Base-by-base conservation (phyloP, 1,140 invertebrate species). In the Diabrotica undecimpunctata region DNA sequence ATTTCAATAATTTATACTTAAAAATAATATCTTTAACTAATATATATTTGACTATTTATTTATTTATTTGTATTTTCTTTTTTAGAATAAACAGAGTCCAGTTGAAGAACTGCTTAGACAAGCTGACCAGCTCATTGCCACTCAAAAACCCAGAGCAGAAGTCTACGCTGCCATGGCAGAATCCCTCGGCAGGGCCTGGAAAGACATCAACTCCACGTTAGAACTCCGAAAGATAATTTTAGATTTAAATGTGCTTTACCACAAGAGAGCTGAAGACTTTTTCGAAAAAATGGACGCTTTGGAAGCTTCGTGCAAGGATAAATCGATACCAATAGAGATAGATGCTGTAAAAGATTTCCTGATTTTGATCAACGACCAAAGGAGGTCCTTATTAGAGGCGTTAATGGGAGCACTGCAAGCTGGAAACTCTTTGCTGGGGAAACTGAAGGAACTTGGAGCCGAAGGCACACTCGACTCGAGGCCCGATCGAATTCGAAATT, bases 111-210 rank as follows among this genome's bases (percentile, higher is more conserved):
- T 96, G 60, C 84, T 96, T 54, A 84, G 88, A 50, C 88, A 93
- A 79, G 93, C 93, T 0, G 94, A 96, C 79, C 87, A 90, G 72
- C 81, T 94, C 66, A 90, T 94, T 66, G 86, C 88, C 14, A 89
- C 87, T 6, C 91, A 95, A 75, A 86, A 85, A 72, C 87, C 89
- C 10, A 83, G 88, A 67, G 87, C 86, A 69, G 90, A 88, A 81
- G 90, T 96, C 13, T 94, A 95, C 75, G 87, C 90, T 59, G 93
- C 93, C 2, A 96, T 97, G 94, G 93, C 93, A 9, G 91, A 94
- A 77, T 92, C 91, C 13, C 80, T 97, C 39, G 90, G 89, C 52
- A 84, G 89, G 67, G 93, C 94, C 0, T 97, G 95, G 95, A 88
- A 87, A 73, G 93, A 95, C 75, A 88, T 96, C 52, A 91, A 94